Base-by-base conservation (phyloP, 2,888 invertebrate species). In the Laothoe populi region DNA sequence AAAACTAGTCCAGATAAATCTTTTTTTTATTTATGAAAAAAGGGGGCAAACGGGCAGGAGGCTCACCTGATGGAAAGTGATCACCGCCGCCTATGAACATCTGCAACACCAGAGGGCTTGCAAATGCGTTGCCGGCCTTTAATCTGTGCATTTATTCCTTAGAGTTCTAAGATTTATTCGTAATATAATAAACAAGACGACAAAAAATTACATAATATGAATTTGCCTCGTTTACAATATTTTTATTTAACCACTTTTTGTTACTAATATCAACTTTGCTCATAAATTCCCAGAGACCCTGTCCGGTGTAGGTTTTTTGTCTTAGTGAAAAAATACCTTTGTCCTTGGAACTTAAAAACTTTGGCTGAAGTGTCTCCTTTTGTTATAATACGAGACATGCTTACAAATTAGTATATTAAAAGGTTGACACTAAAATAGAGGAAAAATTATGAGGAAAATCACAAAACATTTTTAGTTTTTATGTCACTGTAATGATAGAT, bases 211-310 rank as follows among this genome's bases (percentile, higher is more conserved):
- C 13, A 53, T 35, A 8, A 0, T 1, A 53, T 11, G 31, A 35
- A 35, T 53, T 53, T 19, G 19, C 35, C 31, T 10, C 10, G 35
- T 7, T 19, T 19, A 53, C 31, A n/a, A n/a, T n/a, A 53, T 53
- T 53, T 53, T 53, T 53, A 53, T 53, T 21, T 53, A 11, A 31
- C 19, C 35, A 35, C 53, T 19, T 53, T 53, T 35, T 53, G 53
- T 53, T 53, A 48, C 24, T 48, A 35, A 53, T 53, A 53, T 53
- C 19, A 59, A 59, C 59, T 59, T 59, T 45, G 16, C 59, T 59
- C 59, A 59, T 59, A 59, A 45, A 59, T 59, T 59, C 59, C 31
- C 45, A 19, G 45, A 44, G 42, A 31, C 59, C 19, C 45, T 45
- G 42, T 59, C 59, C 35, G 31, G 45, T 19, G 45, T 59, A 59